A percentile compares a stretch with the other conserved stretches of the same genome.
phyloP scores from a whole-genome alignment of 2,113 vertebrate species.

The Symphodus melops region DNA sequence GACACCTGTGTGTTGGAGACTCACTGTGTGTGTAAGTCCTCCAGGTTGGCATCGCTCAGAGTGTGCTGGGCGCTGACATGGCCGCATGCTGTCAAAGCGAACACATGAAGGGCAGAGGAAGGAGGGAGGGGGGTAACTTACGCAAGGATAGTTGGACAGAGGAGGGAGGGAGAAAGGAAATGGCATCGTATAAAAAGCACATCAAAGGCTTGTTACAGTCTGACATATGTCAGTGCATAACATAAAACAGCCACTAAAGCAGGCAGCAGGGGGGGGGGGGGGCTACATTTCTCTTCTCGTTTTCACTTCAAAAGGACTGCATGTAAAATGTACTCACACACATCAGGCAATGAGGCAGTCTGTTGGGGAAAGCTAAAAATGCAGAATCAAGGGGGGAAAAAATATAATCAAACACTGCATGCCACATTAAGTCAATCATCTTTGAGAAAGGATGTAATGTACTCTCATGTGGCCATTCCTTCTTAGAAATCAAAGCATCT shows the following conservation, averaged over 20 bases:
- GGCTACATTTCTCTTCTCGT: background rate
- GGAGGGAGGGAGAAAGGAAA: constrained; percentile 1
- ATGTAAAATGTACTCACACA: constrained; percentile 71
- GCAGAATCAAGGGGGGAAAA: constrained; percentile 18
- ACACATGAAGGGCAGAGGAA: constrained; percentile 20
- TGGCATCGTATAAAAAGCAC: constrained; percentile 25
- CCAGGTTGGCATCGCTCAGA: constrained; percentile 60
- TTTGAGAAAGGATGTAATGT: background rate
- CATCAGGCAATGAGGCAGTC: constrained; percentile 61
- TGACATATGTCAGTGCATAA: constrained; percentile 12
- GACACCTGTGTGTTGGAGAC: constrained; percentile 38
- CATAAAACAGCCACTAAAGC: constrained; percentile 47
- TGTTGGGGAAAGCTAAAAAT: constrained; percentile 57
- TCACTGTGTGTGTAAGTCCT: constrained; percentile 79
- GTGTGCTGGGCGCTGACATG: constrained; percentile 53
- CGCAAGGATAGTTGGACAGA: constrained; percentile 12
- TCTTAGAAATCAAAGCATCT: constrained; percentile 10
- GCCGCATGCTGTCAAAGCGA: constrained; percentile 54
- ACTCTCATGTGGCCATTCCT: constrained; percentile 10
- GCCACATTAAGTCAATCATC: constrained; percentile 12
- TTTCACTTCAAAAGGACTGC: constrained; percentile 43
- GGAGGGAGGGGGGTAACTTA: constrained; percentile 1
- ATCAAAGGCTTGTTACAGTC: constrained; percentile 44
- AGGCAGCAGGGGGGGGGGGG: background rate
- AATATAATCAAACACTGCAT: background rate